Percentiles rank a stretch among this genome's conserved stretches.
These are phyloP conservation scores for Scaptomyza caliginosa DNA, from an alignment of 2,888 invertebrate species.

Conservation along the genomic window DNA sequence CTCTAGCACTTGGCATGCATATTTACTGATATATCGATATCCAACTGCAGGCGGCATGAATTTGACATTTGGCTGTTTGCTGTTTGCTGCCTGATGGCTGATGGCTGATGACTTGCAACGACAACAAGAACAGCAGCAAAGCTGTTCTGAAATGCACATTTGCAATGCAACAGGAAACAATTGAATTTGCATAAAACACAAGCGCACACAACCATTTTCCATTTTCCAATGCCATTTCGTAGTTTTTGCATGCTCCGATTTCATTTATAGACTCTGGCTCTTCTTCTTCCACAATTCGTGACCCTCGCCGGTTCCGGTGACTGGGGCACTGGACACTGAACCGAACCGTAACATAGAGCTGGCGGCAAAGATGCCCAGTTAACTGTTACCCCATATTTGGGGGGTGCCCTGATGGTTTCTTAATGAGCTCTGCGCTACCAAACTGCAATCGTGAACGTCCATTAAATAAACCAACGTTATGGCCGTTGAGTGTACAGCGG, in stretches of 20 bases:
- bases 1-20: slow-evolving; percentile 22
- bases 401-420: slow-evolving; percentile 64
- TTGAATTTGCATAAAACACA: slow-evolving; percentile 76
- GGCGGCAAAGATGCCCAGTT: slow-evolving; percentile 33
- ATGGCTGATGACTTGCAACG: slow-evolving; percentile 21
- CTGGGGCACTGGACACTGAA: not conserved
- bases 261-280: slow-evolving; percentile 42
- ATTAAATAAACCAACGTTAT: slow-evolving; percentile 49
- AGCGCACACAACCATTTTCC: slow-evolving; percentile 54
- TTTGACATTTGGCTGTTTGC: slow-evolving; percentile 34
- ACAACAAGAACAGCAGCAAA: slow-evolving; percentile 16
- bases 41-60: slow-evolving; percentile 33
- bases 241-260: slow-evolving; percentile 50
- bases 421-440: slow-evolving; percentile 57
- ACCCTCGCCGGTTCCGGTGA: not conserved
- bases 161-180: slow-evolving; percentile 77
- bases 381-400: slow-evolving; percentile 26
- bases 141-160: slow-evolving; percentile 54
- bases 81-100: slow-evolving; percentile 3
- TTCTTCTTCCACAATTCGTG: not conserved
- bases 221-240: slow-evolving; percentile 50
- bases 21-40: slow-evolving; percentile 38
- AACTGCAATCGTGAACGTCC: slow-evolving; percentile 49
- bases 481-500: slow-evolving; percentile 9
- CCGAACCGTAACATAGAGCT: slow-evolving; percentile 6